Base-by-base conservation (phyloP, 1,140 invertebrate genomes). In the Anastrepha ludens region DNA sequence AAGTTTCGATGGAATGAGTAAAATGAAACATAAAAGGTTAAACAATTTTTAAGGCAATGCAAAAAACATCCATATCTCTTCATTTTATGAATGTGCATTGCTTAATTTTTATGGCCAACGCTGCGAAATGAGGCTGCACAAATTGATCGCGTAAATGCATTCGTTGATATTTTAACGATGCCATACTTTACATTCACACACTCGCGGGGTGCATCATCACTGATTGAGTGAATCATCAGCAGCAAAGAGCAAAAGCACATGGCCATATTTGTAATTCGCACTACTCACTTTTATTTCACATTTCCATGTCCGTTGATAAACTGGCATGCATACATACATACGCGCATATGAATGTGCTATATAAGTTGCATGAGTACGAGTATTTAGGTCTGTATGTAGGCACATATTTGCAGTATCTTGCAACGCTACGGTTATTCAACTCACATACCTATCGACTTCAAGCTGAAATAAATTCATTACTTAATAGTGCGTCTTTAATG, bases 381-480 rank as follows among this genome's bases (percentile, higher is more conserved):
- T 41, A 67, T 74, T 17, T 50, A 74, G 2, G 15, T 62, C 13
- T 62, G 50, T 62, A 5, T 62, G 60, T 62, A 17, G n/a, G 13
- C 15, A 55, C 29, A 29, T 29, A 29, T 29, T 29, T 8, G 50
- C 50, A 55, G 50, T 62, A 17, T 17, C 60, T 62, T n/a, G 60
- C n/a, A 17, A 8, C 60, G n/a, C 13, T 13, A n/a, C 47, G 74
- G 50, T 29, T 81, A 55, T 81, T 55, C 47, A 81, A 81, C 50
- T 81, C 74, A 55, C n/a, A 8, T 55, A 50, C 47, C 55, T 47
- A 81, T 17, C 74, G 41, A 50, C 74, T 81, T 81, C 6, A n/a
- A 55, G 47, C 9, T 81, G 47, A 55, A 55, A 81, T 81, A 58
- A 81, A 55, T 81, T 81, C 74, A 81, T 81, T 81, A 81, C 74